phyloP scores from a whole-genome alignment of 1,140 invertebrate genomes.

The Eueides isabella region DNA sequence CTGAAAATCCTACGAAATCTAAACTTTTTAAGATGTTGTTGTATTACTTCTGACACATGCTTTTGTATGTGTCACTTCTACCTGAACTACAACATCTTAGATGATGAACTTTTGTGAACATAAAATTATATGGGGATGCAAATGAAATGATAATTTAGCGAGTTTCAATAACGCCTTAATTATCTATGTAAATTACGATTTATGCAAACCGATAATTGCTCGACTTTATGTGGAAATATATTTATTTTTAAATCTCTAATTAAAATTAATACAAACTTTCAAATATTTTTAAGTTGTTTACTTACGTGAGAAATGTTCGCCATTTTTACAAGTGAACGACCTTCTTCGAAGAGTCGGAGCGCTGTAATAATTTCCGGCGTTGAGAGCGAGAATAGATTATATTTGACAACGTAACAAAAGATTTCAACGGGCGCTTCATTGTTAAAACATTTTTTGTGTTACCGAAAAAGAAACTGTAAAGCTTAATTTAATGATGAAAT shows the following conservation, averaged over 20 bases:
- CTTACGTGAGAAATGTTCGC: neutral
- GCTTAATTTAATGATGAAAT: constrained; percentile 12
- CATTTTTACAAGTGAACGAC: constrained; percentile 10
- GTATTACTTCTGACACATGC: no score
- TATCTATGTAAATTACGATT: constrained; percentile 6
- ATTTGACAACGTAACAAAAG: constrained; percentile 62
- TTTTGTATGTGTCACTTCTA: no score
- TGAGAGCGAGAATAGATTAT: constrained; percentile 25
- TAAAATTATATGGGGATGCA: neutral
- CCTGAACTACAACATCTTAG: no score
- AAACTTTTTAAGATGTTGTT: neutral
- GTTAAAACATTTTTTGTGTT: constrained; percentile 7
- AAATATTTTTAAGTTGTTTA: constrained; percentile 1
- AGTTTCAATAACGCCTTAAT: neutral
- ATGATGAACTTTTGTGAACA: neutral
- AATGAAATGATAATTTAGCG: neutral
- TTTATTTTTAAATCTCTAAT: constrained; percentile 61
- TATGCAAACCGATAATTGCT: constrained; percentile 42
- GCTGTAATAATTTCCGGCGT: constrained; percentile 14
- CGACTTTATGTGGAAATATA: constrained; percentile 74
- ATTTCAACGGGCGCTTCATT: constrained; percentile 57
- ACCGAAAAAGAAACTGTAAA: constrained; percentile 5
- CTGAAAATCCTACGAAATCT: no score
- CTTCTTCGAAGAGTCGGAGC: constrained; percentile 3
- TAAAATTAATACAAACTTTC: constrained; percentile 45